Conservation (phyloP, 2,888 invertebrate species). For the Troides helena region DNA sequence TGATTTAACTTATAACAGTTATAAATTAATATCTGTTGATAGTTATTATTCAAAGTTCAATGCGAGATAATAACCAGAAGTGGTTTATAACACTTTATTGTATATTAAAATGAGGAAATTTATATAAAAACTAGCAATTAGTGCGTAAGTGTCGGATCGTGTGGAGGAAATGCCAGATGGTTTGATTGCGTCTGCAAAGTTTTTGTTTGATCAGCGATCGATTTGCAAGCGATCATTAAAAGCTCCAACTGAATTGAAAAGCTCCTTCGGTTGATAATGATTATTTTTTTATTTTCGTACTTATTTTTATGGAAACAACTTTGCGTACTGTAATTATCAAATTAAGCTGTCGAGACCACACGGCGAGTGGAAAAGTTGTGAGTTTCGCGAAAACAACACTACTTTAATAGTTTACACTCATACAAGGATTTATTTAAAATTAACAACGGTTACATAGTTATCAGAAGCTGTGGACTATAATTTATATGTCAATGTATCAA, state of each 20-base stretch:
- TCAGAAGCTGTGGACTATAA: slow-evolving; percentile 10
- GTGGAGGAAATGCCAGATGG: neutral
- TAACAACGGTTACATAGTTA: slow-evolving; percentile 7
- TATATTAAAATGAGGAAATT: neutral
- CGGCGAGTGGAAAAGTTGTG: slow-evolving; percentile 20
- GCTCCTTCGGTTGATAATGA: slow-evolving; percentile 2
- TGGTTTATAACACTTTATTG: too few relatives aligned
- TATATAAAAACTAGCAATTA: neutral
- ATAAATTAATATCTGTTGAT: too few relatives aligned
- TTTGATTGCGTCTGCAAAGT: neutral
- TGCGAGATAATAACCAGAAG: too few relatives aligned
- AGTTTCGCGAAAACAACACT: slow-evolving; percentile 15
- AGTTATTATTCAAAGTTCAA: too few relatives aligned
- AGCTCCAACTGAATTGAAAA: slow-evolving; percentile 7
- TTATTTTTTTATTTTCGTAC: slow-evolving; percentile 18
- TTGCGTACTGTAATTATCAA: slow-evolving; percentile 33
- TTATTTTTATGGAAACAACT: slow-evolving; percentile 7
- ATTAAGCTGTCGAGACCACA: slow-evolving; percentile 37
- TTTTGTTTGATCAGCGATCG: slow-evolving; percentile 15
- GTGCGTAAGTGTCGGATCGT: neutral
- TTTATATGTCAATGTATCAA: slow-evolving; percentile 12
- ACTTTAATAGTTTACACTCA: slow-evolving; percentile 6
- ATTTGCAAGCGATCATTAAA: slow-evolving; percentile 21
- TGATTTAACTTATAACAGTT: too few relatives aligned
- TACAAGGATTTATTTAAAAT: slow-evolving; percentile 19